Evolutionary conservation across 2,797 vertebrate species (phyloP).

Genomic region (Muscicapa comitata): DNA sequence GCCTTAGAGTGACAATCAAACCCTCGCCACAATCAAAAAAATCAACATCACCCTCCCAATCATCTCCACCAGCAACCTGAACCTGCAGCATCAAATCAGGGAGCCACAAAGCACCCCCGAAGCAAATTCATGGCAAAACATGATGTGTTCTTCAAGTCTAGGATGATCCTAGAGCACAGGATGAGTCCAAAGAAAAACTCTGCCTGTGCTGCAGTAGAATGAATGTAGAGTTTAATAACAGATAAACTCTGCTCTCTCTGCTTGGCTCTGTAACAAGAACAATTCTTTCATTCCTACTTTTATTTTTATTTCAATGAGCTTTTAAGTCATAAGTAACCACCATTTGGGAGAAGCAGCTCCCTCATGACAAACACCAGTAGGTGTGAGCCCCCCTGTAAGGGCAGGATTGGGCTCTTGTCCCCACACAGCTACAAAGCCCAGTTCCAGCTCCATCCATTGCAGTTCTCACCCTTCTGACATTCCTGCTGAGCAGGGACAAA

Average conservation of each 20-base stretch:
- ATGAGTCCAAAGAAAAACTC: neutral
- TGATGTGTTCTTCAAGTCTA: neutral
- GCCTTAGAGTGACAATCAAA: neutral
- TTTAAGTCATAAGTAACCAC: neutral
- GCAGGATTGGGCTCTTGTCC: neutral
- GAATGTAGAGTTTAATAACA: neutral
- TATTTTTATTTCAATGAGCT: neutral
- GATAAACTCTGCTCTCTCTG: neutral
- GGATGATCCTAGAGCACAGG: neutral
- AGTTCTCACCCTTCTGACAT: fast-evolving
- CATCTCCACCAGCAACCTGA: neutral
- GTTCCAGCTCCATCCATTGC: neutral
- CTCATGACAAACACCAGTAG: fast-evolving
- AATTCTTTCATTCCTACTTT: neutral
- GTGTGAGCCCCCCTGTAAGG: neutral
- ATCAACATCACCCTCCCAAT: fast-evolving
- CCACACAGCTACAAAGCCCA: neutral
- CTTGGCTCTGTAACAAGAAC: neutral
- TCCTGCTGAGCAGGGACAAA: neutral
- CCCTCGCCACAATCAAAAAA: neutral
- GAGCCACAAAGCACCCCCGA: neutral
- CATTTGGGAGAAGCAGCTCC: neutral
- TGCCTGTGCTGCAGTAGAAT: neutral
- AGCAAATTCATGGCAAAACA: neutral
- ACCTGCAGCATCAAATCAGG: neutral